Evolutionary conservation across 2,888 invertebrate species (phyloP).

Genomic region (Deroplatys truncata): DNA sequence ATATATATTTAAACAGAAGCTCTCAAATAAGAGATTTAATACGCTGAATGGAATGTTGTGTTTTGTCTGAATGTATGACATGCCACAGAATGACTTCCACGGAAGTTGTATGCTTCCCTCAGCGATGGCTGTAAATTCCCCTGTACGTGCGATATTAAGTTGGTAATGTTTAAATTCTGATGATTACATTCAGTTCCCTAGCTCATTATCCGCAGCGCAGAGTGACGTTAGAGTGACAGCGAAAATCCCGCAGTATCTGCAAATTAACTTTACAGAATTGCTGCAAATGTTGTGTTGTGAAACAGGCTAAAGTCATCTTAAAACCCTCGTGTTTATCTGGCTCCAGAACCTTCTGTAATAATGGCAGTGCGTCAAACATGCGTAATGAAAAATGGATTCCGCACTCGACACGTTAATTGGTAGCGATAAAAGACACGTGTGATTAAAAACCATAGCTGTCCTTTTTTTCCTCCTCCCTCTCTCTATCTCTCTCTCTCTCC

Average conservation of each 20-base stretch:
- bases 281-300: neutral
- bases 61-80: no score
- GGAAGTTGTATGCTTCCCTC: no score
- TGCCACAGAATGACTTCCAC: no score
- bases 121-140: no score
- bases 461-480: no score
- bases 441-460: no score
- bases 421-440: no score
- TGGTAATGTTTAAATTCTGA: neutral
- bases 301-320: neutral
- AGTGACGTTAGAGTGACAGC: neutral
- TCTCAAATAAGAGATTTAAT: no score
- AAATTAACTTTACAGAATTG: neutral
- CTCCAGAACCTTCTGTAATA: neutral
- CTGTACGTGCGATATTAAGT: neutral
- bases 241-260: neutral
- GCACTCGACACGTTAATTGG: no score
- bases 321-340: neutral
- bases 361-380: neutral
- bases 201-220: neutral
- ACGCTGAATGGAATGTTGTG: no score
- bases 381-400: neutral
- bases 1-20: no score
- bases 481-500: no score
- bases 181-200: neutral